Evolutionary conservation across 2,888 invertebrate genomes (phyloP).

Genomic region (Protodeltote pygarga): DNA sequence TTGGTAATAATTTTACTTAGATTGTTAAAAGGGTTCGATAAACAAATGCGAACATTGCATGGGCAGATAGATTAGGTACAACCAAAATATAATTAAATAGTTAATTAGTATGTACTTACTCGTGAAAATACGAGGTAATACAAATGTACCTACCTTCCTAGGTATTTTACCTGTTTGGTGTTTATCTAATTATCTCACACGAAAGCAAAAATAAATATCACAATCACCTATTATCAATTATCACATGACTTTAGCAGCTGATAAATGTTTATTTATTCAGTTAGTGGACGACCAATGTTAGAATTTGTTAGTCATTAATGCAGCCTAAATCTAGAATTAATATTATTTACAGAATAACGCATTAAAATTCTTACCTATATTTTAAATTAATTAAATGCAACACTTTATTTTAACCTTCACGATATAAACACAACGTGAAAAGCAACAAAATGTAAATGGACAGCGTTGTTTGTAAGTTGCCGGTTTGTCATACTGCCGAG

Average conservation of each 20-base stretch:
- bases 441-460: slow-evolving; percentile 49
- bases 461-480: slow-evolving; percentile 41
- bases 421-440: slow-evolving; percentile 39
- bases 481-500: slow-evolving; percentile 55
- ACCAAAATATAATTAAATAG: too few relatives aligned
- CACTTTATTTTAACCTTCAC: slow-evolving; percentile 36
- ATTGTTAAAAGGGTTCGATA: too few relatives aligned
- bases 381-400: slow-evolving; percentile 22
- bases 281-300: slow-evolving; percentile 60
- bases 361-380: slow-evolving; percentile 46
- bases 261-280: slow-evolving; percentile 19
- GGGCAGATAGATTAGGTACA: too few relatives aligned
- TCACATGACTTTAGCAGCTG: slow-evolving; percentile 30
- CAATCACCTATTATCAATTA: too few relatives aligned
- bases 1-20: too few relatives aligned
- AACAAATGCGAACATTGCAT: too few relatives aligned
- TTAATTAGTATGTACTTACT: too few relatives aligned
- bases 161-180: too few relatives aligned
- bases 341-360: slow-evolving; percentile 6
- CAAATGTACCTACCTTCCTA: too few relatives aligned
- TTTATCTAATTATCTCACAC: neutral
- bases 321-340: slow-evolving; percentile 5
- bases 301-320: slow-evolving; percentile 40
- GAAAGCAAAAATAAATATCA: slow-evolving; percentile 22
- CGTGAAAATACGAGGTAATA: too few relatives aligned